Percentiles rank a stretch among this genome's conserved stretches.
Conservation (phyloP, 2,797 vertebrate species). For the Danionella dracula region DNA sequence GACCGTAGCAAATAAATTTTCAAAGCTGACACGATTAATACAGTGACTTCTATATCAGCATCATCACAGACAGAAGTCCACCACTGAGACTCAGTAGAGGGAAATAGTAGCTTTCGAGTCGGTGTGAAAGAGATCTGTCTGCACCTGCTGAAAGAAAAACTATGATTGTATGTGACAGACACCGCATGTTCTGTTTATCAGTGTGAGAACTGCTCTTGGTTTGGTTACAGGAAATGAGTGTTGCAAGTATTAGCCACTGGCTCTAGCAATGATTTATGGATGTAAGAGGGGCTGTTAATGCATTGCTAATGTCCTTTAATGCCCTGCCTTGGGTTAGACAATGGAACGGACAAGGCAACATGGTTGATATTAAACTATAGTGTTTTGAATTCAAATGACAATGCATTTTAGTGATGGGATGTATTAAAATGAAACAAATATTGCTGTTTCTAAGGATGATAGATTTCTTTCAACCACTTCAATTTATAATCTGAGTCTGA, state of each 20-base stretch:
- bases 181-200: background rate
- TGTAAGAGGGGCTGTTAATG: background rate
- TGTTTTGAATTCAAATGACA: background rate
- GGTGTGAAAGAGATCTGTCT: background rate
- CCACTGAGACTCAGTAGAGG: background rate
- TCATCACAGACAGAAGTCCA: slow-evolving; percentile 14
- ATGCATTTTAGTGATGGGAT: too few relatives aligned
- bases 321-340: background rate
- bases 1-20: slow-evolving; percentile 8
- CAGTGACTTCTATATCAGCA: slow-evolving; percentile 4
- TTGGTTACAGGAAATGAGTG: background rate
- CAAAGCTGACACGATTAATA: background rate
- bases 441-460: too few relatives aligned
- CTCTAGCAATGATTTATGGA: background rate
- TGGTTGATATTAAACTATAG: background rate
- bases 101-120: slow-evolving; percentile 20
- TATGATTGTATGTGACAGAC: background rate
- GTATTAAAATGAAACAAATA: too few relatives aligned
- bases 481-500: too few relatives aligned
- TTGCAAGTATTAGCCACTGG: background rate
- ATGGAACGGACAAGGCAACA: background rate
- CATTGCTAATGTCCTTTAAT: background rate
- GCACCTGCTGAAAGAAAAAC: background rate
- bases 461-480: too few relatives aligned
- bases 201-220: background rate